These are phyloP conservation scores for Tethya wilhelma DNA, from an alignment of 37 sponge, comb jelly and placozoan genomes.

Conservation along the genomic window DNA sequence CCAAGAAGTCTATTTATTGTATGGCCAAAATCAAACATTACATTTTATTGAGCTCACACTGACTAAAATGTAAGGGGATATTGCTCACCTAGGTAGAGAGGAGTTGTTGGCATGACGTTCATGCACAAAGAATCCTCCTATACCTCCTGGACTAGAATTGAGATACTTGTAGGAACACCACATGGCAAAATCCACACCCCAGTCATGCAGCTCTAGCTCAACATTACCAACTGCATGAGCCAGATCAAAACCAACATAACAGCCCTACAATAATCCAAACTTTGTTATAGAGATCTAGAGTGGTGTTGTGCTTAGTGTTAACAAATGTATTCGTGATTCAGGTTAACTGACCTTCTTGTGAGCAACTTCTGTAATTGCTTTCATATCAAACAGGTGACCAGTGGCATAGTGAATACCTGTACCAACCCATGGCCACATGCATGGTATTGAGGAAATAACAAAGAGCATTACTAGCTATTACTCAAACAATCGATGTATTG, in stretches of 20 bases:
- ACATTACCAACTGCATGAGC: conserved; percentile 97
- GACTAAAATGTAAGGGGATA: too few relatives aligned
- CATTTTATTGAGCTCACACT: too few relatives aligned
- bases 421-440: too few relatives aligned
- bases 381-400: conserved; percentile 93
- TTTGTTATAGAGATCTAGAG: too few relatives aligned
- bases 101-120: conserved; percentile 78
- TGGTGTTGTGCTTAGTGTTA: too few relatives aligned
- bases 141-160: conserved; percentile 78
- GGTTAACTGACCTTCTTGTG: conserved; percentile 79
- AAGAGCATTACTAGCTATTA: too few relatives aligned
- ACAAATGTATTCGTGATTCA: too few relatives aligned
- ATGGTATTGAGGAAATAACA: too few relatives aligned
- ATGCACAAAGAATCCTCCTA: conserved; percentile 92
- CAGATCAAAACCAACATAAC: conserved; percentile 90
- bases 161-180: conserved; percentile 98
- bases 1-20: conserved; percentile 82
- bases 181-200: conserved; percentile 92
- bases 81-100: conserved; percentile 54
- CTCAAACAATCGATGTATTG: too few relatives aligned
- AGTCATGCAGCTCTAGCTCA: conserved; percentile 87
- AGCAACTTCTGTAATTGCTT: conserved; percentile 83
- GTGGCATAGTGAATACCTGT: conserved; percentile 90
- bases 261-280: too few relatives aligned
- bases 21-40: too few relatives aligned